Percentiles rank a stretch among this genome's conserved stretches.
These are phyloP conservation scores for Melospiza georgiana DNA, from an alignment of 2,113 vertebrate genomes.

Conservation along the genomic window DNA sequence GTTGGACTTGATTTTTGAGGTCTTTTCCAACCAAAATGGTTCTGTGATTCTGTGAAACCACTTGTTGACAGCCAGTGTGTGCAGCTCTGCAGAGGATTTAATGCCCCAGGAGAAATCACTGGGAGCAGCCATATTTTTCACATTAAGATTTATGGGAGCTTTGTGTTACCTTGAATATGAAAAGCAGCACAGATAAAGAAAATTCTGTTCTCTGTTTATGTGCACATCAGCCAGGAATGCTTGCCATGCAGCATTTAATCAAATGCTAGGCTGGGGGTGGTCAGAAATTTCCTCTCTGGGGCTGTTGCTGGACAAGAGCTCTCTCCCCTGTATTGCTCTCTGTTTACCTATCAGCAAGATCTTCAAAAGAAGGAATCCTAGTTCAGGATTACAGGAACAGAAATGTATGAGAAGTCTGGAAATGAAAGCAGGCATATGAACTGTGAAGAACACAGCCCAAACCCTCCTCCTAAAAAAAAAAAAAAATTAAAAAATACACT, in stretches of 20 bases:
- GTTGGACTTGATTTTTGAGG: neutral
- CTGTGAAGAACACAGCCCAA: constrained; percentile 37
- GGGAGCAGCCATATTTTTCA: neutral
- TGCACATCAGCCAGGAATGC: constrained; percentile 36
- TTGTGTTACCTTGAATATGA: neutral
- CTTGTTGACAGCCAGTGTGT: neutral
- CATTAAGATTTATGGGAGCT: neutral
- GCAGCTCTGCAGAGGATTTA: neutral
- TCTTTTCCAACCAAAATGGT: neutral
- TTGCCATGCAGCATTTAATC: constrained; percentile 35
- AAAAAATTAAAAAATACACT: neutral
- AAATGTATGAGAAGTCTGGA: constrained; percentile 22
- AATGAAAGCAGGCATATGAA: constrained; percentile 25
- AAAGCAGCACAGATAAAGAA: constrained; percentile 16
- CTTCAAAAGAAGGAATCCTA: constrained; percentile 1
- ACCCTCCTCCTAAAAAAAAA: neutral
- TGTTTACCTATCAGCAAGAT: neutral
- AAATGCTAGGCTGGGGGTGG: neutral
- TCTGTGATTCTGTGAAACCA: neutral
- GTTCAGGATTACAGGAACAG: constrained; percentile 23
- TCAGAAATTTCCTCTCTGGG: constrained; percentile 19
- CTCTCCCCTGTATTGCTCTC: neutral
- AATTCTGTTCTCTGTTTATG: constrained; percentile 17
- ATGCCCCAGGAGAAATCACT: neutral
- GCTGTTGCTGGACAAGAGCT: neutral